Base-by-base conservation (phyloP, 1,140 invertebrate genomes). In the Sinella curviseta region DNA sequence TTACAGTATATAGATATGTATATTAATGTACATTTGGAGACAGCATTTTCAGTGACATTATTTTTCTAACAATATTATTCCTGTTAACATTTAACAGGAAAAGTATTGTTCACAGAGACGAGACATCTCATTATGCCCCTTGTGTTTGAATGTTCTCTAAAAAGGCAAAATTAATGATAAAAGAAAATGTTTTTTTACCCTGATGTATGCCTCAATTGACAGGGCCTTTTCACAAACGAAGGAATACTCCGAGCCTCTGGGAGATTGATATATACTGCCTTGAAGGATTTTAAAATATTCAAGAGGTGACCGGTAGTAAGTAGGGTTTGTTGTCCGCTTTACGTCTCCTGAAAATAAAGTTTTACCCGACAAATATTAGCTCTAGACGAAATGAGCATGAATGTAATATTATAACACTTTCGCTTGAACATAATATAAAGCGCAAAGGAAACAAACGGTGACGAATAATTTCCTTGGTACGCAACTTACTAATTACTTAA, bases 171-270 rank as follows among this genome's bases (percentile, higher is more conserved):
- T 31, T 70, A 1, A 33, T 70, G 0, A 79, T 73, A n/a, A 20
- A 17, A 67, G 57, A 65, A 65, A 26, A 14, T 26, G 33, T 34
- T 48, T 4, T 73, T 81, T 82, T 85, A 90, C 89, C 85, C 89
- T 87, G 67, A 90, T 88, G 83, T 91, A 91, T 24, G 89, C 87
- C 65, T 87, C 86, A 26, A 90, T 86, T 24, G 88, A 88, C 78
- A 87, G 86, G 1, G 87, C 87, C 77, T 88, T 74, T 28, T 83
- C 65, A 73, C 84, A 84, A 20, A 82, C 75, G 54, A 78, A 83
- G 20, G 74, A 82, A 85, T 33, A 88, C 84, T 34, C 88, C 81
- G 77, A 87, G 85, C 83, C 87, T 86, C 16, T 85, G 57, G 67
- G 78, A 83, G 48, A 77, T 8, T 24, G 80, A 81, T 70, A 83